phyloP scores from a whole-genome alignment of 2,888 invertebrate species.

The Tetragonisca angustula region DNA sequence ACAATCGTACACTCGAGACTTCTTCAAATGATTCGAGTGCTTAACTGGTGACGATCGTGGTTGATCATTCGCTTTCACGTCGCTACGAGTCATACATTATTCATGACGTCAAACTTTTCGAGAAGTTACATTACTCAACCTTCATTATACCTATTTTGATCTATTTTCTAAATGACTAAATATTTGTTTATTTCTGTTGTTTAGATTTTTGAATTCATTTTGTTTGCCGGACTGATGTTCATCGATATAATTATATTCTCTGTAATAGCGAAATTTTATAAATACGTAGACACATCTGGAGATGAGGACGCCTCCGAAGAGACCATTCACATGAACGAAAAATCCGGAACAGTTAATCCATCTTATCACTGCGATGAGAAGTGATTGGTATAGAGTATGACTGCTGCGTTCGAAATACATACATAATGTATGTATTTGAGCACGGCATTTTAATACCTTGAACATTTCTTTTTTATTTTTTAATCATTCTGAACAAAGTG shows the following conservation, averaged over 20 bases:
- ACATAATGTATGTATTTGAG: not conserved
- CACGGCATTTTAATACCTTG: not conserved
- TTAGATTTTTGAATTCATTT: conserved; percentile 93
- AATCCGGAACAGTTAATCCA: conserved; percentile 62
- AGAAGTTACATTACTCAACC: not conserved
- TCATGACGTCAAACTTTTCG: not conserved
- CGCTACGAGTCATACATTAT: conserved; percentile 2
- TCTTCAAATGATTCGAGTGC: not conserved
- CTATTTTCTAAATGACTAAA: not conserved
- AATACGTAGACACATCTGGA: conserved; percentile 86
- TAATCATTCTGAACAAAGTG: not conserved
- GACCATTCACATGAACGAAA: conserved; percentile 46
- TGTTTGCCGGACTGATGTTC: conserved; percentile 94
- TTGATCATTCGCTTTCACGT: conserved; percentile 12
- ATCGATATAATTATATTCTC: conserved; percentile 93
- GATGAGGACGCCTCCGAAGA: conserved; percentile 63
- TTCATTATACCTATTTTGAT: not conserved
- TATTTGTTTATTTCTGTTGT: conserved; percentile 65
- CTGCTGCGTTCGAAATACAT: not conserved
- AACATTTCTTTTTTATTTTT: not conserved
- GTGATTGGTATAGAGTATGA: not conserved
- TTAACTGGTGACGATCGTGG: too few relatives aligned
- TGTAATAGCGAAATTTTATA: conserved; percentile 92
- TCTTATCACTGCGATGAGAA: conserved; percentile 65
- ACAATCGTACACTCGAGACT: not conserved